Evolutionary conservation across 2,888 invertebrate species (phyloP).

Genomic region (Erebia aethiops): DNA sequence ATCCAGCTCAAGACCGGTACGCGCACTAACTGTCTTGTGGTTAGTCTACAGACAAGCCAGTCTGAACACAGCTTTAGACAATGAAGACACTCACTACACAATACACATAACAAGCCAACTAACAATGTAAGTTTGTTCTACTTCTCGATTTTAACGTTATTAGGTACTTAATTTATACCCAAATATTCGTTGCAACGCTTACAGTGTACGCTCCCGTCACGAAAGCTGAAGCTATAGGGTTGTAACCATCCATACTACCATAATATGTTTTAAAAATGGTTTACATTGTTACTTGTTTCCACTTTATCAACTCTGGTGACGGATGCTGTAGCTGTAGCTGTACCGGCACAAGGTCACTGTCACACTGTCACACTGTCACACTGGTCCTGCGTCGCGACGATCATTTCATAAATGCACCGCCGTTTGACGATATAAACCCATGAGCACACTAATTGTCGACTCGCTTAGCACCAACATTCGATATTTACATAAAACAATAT

Average conservation of each 20-base stretch:
- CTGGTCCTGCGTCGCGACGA: too few relatives aligned
- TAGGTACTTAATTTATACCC: not conserved
- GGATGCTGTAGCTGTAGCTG: not conserved
- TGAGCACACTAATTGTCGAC: not conserved
- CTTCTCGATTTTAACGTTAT: not conserved
- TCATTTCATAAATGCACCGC: not conserved
- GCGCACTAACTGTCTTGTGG: not conserved
- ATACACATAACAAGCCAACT: not conserved
- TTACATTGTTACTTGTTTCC: too few relatives aligned
- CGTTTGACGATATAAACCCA: not conserved
- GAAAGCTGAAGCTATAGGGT: not conserved
- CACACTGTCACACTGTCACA: too few relatives aligned
- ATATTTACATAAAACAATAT: slow-evolving; percentile 8
- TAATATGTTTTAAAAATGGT: too few relatives aligned
- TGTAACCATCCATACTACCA: too few relatives aligned
- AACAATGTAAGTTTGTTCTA: not conserved
- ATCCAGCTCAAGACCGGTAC: too few relatives aligned
- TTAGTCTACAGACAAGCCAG: not conserved
- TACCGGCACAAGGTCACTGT: not conserved
- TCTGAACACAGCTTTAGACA: not conserved
- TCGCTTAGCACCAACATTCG: slow-evolving; percentile 12
- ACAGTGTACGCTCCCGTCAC: not conserved
- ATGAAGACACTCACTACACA: not conserved
- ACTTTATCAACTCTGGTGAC: not conserved
- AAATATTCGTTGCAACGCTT: not conserved